Evolutionary conservation across 2,113 vertebrate species (phyloP).

Genomic region (Hyperopisus bebe): DNA sequence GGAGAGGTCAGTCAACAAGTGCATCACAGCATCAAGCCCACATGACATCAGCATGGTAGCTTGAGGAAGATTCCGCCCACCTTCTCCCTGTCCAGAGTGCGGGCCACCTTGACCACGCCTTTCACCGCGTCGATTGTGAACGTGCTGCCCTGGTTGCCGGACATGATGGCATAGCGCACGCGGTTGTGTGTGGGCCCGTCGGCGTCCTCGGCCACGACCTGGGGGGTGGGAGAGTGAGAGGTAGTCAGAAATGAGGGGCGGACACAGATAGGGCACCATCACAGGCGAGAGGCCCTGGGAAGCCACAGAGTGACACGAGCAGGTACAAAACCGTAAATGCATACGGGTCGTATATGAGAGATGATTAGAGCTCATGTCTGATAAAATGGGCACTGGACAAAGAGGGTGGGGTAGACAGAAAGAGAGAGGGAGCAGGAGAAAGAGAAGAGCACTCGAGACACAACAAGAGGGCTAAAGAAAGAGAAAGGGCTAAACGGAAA

Average conservation of each 20-base stretch:
- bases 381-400: slow-evolving; percentile 34
- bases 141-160: slow-evolving; percentile 85
- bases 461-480: background rate
- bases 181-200: slow-evolving; percentile 79
- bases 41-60: background rate
- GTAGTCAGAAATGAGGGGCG: background rate
- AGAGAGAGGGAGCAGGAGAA: background rate
- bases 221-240: background rate
- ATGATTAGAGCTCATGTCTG: slow-evolving; percentile 28
- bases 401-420: background rate
- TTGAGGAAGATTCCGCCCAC: slow-evolving; percentile 49
- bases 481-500: background rate
- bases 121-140: slow-evolving; percentile 79
- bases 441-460: background rate
- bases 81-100: slow-evolving; percentile 83
- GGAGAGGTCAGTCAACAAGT: background rate
- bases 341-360: background rate
- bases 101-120: slow-evolving; percentile 86
- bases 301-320: slow-evolving; percentile 43
- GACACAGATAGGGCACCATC: background rate
- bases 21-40: background rate
- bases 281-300: background rate
- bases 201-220: slow-evolving; percentile 88
- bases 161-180: slow-evolving; percentile 78
- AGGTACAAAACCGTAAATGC: slow-evolving; percentile 34